Base-by-base conservation (phyloP, 2,888 invertebrate species). In the Hirtodrosophila histrioides region DNA sequence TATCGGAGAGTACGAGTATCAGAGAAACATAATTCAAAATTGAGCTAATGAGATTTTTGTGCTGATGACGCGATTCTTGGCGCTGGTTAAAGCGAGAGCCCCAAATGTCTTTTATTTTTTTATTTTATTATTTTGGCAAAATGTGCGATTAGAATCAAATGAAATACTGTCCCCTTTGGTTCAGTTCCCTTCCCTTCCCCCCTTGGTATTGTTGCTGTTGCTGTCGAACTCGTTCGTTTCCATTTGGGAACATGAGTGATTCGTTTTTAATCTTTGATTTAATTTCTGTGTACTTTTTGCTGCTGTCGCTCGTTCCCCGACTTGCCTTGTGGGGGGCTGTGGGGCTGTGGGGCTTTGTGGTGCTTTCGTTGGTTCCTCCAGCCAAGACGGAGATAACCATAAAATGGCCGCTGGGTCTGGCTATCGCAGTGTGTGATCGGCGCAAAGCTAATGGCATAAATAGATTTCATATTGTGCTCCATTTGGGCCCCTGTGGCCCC, bases 361-460 rank as follows among this genome's bases (percentile, higher is more conserved):
- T 4, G 43, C 39, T 50, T 23, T 33, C 40, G 29, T 41, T 36
- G 48, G 36, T 44, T 50, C 37, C 37, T 45, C 8, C 11, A 45
- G 46, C 12, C 50, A 36, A 72, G 55, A 54, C 54, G 33, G 48
- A 75, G 73, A 74, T 75, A 74, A 75, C 70, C 70, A 31, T 31
- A 74, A 74, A 74, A 74, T 74, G 73, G 75, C 70, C 65, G 65
- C 36, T 45, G 64, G 36, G 31, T 54, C 40, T 55, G 40, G 31
- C 46, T 78, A 83, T 83, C 83, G 46, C 35, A 24, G 35, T 61
- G 45, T 78, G 74, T 67, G 85, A 86, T 86, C 83, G 79, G 74
- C 73, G 73, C 82, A 81, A 78, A 86, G 84, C 83, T 83, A 83
- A 83, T 86, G 85, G 87, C 83, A 83, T 85, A 86, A 87, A 83